Evolutionary conservation across 2,113 vertebrate species (phyloP), one percentile per base, ranked within the genome.

Genomic region (Callipepla squamata): DNA sequence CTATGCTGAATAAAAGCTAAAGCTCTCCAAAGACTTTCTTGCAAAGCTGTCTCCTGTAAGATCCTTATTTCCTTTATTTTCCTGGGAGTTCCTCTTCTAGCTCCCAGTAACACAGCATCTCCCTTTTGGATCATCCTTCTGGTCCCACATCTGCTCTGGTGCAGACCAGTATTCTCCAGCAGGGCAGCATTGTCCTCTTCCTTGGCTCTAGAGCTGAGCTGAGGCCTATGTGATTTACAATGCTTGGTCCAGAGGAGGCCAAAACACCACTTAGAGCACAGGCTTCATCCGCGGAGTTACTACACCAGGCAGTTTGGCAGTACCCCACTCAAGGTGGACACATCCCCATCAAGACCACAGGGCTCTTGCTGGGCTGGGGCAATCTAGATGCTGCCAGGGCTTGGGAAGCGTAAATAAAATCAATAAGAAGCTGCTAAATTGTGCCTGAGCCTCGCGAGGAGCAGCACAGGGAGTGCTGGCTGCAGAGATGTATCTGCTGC

Each of bases 401-500:
- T 55, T 34, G 34, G 48, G 62, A 84, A 92, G 61, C 53, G 10
- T 89, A 84, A 91, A 91, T 80, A 89, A 92, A 96, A 95, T 85
- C 93, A 88, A 82, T 74, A 80, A 96, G 92, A 90, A 90, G 69
- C 77, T 93, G 89, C 81, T 84, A 85, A 87, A 86, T 94, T 89
- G 93, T 47, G 66, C 92, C 89, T 88, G 94, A 94, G 58, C 87
- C 67, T 94, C 3, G 4, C 80, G 53, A 92, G 90, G 85, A 94
- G 42, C 68, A 79, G 85, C 21, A 19, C 72, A 80, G 89, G 87
- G 94, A 90, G 86, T 18, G 73, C 90, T 76, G 84, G 78, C 85
- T 90, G 90, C 90, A 55, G 89, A 95, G 95, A 95, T 86, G 73
- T 93, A 85, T 92, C 89, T 92, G 84, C 87, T 96, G 95, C 93